Conservation (phyloP, 2,797 vertebrate species). For the Kryptolebias ocellatus region DNA sequence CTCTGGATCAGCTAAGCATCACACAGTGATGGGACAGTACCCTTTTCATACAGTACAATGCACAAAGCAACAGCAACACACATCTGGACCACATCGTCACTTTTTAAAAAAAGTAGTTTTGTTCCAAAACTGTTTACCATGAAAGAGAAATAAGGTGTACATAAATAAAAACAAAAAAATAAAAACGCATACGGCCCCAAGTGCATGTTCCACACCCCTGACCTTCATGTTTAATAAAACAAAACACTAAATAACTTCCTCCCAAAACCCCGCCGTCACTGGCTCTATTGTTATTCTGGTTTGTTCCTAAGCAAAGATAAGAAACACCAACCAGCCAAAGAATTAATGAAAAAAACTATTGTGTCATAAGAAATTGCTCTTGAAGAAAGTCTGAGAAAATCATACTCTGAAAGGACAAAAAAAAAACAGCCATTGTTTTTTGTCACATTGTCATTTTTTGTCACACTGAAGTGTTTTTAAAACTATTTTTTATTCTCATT, state of each 20-base stretch:
- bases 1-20: conserved; percentile 45
- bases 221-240: conserved; percentile 57
- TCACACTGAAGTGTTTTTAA: neutral
- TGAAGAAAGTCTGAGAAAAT: neutral
- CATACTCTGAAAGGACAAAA: neutral
- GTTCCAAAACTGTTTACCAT: neutral
- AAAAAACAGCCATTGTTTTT: neutral
- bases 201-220: conserved; percentile 29
- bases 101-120: no score
- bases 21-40: conserved; percentile 52
- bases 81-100: conserved; percentile 45
- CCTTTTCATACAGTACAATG: conserved; percentile 54
- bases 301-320: neutral
- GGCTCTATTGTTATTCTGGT: conserved; percentile 5
- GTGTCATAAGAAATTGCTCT: neutral
- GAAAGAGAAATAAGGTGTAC: neutral
- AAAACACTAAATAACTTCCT: conserved; percentile 55
- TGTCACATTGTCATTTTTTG: neutral
- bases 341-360: no score
- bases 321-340: neutral
- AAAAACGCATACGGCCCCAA: conserved; percentile 2
- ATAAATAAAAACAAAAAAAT: conserved; percentile 38
- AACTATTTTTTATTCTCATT: neutral
- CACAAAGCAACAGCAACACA: conserved; percentile 57
- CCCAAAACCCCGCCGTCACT: conserved; percentile 23